Evolutionary conservation across 92 coral and sea anemone genomes (phyloP).

Genomic region (Siderastrea siderea): DNA sequence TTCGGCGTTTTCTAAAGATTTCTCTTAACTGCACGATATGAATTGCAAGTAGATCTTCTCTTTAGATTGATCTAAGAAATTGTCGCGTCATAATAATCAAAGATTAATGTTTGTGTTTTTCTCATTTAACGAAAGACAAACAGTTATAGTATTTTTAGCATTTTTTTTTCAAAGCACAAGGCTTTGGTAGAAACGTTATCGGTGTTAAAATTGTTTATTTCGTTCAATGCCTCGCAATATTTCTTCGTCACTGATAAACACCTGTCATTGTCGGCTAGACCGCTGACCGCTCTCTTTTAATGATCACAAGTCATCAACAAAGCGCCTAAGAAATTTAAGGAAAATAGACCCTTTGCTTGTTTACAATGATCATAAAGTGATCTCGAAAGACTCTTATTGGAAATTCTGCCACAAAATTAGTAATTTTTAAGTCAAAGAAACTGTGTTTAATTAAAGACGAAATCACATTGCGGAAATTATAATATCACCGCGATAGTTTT

Average conservation of each 20-base stretch:
- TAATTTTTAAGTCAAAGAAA: neutral
- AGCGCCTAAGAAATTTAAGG: neutral
- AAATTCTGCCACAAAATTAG: neutral
- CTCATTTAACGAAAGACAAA: neutral
- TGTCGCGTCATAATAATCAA: neutral
- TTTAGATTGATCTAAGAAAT: neutral
- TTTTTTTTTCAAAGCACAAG: neutral
- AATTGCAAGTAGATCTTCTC: neutral
- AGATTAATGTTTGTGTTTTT: neutral
- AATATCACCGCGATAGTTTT: neutral
- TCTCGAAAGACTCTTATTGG: neutral
- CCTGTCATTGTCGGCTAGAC: constrained; percentile 17
- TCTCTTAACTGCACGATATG: neutral
- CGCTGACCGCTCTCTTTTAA: constrained; percentile 25
- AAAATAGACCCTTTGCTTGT: neutral
- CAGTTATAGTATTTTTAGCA: neutral
- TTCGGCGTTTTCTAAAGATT: neutral
- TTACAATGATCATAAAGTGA: neutral
- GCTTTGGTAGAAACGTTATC: constrained; percentile 5
- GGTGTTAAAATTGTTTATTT: neutral
- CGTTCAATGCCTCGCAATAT: neutral
- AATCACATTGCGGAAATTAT: neutral
- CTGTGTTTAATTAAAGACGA: neutral
- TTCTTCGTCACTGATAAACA: neutral
- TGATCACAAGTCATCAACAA: neutral